A percentile compares a stretch with the other conserved stretches of the same genome.
Conservation (phyloP, 1,140 invertebrate species). For the Drosophila trapezifrons region DNA sequence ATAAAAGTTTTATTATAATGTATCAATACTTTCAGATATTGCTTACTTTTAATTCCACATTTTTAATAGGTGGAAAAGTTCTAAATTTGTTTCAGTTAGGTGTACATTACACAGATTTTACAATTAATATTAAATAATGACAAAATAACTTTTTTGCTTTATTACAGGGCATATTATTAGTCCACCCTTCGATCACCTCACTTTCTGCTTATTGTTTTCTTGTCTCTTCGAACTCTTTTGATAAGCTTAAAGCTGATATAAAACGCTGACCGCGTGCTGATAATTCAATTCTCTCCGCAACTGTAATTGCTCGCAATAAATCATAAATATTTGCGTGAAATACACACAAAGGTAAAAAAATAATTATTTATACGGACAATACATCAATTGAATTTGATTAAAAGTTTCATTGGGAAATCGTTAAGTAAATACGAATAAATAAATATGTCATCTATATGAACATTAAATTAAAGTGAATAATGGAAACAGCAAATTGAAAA, state of each 20-base stretch:
- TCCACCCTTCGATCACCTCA: neutral
- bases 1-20: too few relatives aligned
- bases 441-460: slow-evolving; percentile 25
- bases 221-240: slow-evolving; percentile 35
- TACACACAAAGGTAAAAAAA: slow-evolving; percentile 11
- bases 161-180: neutral
- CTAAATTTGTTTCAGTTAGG: too few relatives aligned
- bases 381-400: slow-evolving; percentile 12
- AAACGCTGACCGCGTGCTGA: slow-evolving; percentile 50
- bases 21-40: too few relatives aligned
- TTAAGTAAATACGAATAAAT: slow-evolving; percentile 16
- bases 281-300: slow-evolving; percentile 32
- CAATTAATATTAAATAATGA: too few relatives aligned
- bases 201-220: slow-evolving; percentile 20
- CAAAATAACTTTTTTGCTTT: too few relatives aligned
- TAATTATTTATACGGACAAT: slow-evolving; percentile 32
- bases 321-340: slow-evolving; percentile 27
- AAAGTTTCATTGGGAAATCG: slow-evolving; percentile 1
- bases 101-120: too few relatives aligned
- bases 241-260: slow-evolving; percentile 46
- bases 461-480: slow-evolving; percentile 18
- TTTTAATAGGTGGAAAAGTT: too few relatives aligned
- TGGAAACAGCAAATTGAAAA: neutral
- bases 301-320: slow-evolving; percentile 40
- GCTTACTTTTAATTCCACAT: too few relatives aligned